Conservation (phyloP, 2,888 invertebrate genomes). For the Chrysotoxum bicinctum region DNA sequence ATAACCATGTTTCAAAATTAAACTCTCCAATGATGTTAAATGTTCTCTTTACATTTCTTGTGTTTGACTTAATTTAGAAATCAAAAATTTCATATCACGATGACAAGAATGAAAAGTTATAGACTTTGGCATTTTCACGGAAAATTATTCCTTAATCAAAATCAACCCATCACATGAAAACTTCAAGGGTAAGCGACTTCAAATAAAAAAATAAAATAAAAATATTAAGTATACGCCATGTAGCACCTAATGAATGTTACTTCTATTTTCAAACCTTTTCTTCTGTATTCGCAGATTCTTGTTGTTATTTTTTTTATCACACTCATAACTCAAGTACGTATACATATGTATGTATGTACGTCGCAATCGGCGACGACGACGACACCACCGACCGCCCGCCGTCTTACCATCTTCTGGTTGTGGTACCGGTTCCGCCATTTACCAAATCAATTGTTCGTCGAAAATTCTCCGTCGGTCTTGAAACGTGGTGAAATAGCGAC, state of each 20-base stretch:
- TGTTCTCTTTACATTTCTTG: background rate
- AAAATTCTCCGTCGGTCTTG: background rate
- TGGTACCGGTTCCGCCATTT: background rate
- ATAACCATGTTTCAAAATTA: background rate
- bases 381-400: background rate
- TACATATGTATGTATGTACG: background rate
- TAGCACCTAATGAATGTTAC: constrained; percentile 33
- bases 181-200: background rate
- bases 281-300: constrained; percentile 18
- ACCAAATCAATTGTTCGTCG: constrained; percentile 55
- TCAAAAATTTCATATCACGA: background rate
- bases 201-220: constrained; percentile 1
- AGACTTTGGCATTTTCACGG: background rate
- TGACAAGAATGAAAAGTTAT: background rate
- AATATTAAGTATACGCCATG: constrained; percentile 46
- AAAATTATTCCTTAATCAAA: background rate
- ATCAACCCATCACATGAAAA: background rate
- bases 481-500: constrained; percentile 17
- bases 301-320: constrained; percentile 17
- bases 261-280: constrained; percentile 32
- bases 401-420: background rate
- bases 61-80: background rate
- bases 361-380: background rate
- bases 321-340: constrained; percentile 45
- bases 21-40: background rate